A percentile compares a stretch with the other conserved stretches of the same genome.
phyloP scores from a whole-genome alignment of 2,113 vertebrate species.

The Perca schrenkii region DNA sequence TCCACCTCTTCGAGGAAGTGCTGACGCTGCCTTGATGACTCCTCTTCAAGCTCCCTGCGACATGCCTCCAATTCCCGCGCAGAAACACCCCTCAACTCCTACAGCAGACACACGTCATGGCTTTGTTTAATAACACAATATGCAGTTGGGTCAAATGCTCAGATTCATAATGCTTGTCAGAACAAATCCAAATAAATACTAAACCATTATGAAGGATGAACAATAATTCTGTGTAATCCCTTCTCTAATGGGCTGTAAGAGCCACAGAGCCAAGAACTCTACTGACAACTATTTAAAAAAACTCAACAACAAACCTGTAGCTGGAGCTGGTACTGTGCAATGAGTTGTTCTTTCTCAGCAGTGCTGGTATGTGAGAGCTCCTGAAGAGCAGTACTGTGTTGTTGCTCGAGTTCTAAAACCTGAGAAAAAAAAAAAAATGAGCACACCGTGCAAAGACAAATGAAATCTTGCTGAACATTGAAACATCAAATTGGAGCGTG shows the following conservation, averaged over 20 bases:
- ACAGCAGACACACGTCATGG: background rate
- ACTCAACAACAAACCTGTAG: constrained; percentile 80
- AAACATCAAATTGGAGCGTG: background rate
- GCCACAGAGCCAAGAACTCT: constrained; percentile 19
- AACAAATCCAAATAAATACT: constrained; percentile 35
- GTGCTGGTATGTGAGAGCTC: constrained; percentile 78
- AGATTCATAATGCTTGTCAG: constrained; percentile 1
- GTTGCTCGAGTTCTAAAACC: constrained; percentile 84
- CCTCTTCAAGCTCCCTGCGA: constrained; percentile 79
- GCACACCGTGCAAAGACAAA: background rate
- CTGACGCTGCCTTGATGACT: constrained; percentile 82
- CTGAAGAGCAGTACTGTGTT: constrained; percentile 82
- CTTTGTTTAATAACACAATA: constrained; percentile 17
- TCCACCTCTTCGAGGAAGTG: constrained; percentile 87
- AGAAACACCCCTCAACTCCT: constrained; percentile 80
- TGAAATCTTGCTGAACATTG: background rate
- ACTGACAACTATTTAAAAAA: constrained; percentile 16
- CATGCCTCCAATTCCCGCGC: constrained; percentile 82
- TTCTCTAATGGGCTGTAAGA: constrained; percentile 45
- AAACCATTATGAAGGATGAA: constrained; percentile 42
- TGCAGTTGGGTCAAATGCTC: constrained; percentile 20
- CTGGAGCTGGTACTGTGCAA: constrained; percentile 80
- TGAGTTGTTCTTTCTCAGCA: constrained; percentile 79
- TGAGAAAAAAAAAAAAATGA: constrained; percentile 19
- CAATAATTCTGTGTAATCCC: constrained; percentile 45